Evolutionary conservation across 1,140 invertebrate genomes (phyloP).

Genomic region (Drosophila pruinosa): DNA sequence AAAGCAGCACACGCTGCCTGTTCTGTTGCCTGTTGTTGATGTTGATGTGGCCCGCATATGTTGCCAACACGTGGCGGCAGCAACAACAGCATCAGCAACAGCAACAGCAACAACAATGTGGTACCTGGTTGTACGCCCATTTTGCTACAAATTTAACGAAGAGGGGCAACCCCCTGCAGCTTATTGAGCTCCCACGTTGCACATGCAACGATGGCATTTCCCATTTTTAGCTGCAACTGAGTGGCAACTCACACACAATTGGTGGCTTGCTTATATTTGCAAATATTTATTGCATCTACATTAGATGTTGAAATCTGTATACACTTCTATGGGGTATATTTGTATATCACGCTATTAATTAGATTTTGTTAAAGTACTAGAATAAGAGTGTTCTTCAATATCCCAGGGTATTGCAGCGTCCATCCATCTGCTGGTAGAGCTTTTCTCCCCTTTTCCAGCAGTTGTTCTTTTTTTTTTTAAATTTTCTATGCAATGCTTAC

Average conservation of each 20-base stretch:
- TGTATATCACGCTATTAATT: not conserved
- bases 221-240: slow-evolving; percentile 40
- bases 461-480: not conserved
- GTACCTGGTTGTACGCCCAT: slow-evolving; percentile 31
- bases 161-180: slow-evolving; percentile 3
- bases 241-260: slow-evolving; percentile 25
- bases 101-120: slow-evolving; percentile 24
- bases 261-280: slow-evolving; percentile 34
- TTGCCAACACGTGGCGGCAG: slow-evolving; percentile 72
- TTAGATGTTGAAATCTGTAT: slow-evolving; percentile 37
- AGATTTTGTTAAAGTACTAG: not conserved
- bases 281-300: slow-evolving; percentile 53
- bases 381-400: not conserved
- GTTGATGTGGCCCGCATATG: slow-evolving; percentile 45
- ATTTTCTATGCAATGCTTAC: slow-evolving; percentile 35
- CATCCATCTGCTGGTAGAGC: not conserved
- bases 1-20: slow-evolving; percentile 35
- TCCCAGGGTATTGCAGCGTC: not conserved
- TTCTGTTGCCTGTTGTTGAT: slow-evolving; percentile 36
- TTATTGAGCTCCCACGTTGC: slow-evolving; percentile 40
- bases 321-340: slow-evolving; percentile 11
- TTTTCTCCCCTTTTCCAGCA: not conserved
- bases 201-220: slow-evolving; percentile 30
- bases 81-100: slow-evolving; percentile 14
- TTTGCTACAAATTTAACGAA: slow-evolving; percentile 47